A percentile compares a stretch with the other conserved stretches of the same genome.
Conservation (phyloP, 2,888 invertebrate genomes). For the Steinernema scapterisci region DNA sequence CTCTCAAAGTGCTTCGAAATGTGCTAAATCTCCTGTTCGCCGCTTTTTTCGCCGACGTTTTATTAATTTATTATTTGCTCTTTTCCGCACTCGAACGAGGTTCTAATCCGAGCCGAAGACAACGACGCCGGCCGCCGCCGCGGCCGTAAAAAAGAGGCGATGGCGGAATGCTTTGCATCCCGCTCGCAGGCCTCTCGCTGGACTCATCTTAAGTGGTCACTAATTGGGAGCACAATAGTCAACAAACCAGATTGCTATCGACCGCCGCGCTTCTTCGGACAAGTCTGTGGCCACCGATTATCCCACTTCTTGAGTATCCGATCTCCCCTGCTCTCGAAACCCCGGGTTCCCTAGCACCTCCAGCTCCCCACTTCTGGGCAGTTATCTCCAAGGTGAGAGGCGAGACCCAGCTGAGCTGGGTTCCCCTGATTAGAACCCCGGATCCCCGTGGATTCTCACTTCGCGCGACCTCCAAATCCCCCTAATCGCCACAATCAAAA, state of each 20-base stretch:
- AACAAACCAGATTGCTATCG: slow-evolving; percentile 23
- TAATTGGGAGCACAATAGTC: slow-evolving; percentile 21
- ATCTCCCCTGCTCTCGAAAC: too few relatives aligned
- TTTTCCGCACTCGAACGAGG: neutral
- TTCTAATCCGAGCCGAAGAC: slow-evolving; percentile 19
- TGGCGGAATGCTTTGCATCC: slow-evolving; percentile 22
- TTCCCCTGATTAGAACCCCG: neutral
- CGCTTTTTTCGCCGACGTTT: slow-evolving; percentile 28
- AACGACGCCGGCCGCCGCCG: neutral
- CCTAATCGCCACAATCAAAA: neutral
- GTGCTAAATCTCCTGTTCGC: slow-evolving; percentile 13
- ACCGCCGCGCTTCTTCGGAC: slow-evolving; percentile 5
- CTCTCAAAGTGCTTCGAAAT: slow-evolving; percentile 13
- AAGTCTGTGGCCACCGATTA: neutral
- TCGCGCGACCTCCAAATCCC: neutral
- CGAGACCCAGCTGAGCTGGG: neutral
- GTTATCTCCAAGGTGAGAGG: slow-evolving; percentile 11
- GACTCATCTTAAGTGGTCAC: slow-evolving; percentile 15
- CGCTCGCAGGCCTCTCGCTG: neutral
- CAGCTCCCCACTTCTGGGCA: neutral
- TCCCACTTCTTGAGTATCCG: too few relatives aligned
- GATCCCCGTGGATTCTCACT: neutral
- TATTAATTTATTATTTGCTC: slow-evolving; percentile 33
- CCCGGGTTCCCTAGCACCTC: slow-evolving; percentile 8
- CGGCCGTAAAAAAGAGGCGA: neutral